These are phyloP conservation scores for Naso thynnoides DNA, from an alignment of 2,797 vertebrate species.

Conservation along the genomic window DNA sequence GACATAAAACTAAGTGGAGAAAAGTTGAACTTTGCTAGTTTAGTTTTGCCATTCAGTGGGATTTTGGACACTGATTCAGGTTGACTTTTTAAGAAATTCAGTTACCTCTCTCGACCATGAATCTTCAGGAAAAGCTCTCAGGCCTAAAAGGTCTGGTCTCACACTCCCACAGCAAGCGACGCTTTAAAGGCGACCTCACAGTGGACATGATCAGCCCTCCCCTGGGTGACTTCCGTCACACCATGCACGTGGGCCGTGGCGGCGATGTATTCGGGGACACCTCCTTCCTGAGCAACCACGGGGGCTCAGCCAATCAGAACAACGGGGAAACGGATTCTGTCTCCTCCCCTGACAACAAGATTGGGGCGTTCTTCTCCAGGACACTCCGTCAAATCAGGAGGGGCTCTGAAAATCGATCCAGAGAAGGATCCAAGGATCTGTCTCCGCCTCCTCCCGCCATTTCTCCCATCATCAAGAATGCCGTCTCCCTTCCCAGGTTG, in stretches of 20 bases:
- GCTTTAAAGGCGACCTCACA: conserved; percentile 89
- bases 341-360: conserved; percentile 80
- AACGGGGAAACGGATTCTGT: conserved; percentile 70
- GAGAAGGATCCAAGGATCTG: conserved; percentile 75
- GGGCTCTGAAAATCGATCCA: conserved; percentile 79
- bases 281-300: conserved; percentile 96
- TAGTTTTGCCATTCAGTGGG: conserved; percentile 23
- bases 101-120: conserved; percentile 83
- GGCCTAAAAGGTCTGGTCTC: conserved; percentile 92
- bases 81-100: conserved; percentile 24
- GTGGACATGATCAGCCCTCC: conserved; percentile 98
- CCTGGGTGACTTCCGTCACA: conserved; percentile 96
- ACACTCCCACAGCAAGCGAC: conserved; percentile 90
- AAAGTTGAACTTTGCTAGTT: conserved; percentile 12
- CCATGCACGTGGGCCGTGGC: conserved; percentile 96
- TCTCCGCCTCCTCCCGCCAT: conserved; percentile 86
- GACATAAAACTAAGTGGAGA: conserved; percentile 20
- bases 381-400: conserved; percentile 91
- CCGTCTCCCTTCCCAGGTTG: conserved; percentile 93
- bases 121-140: conserved; percentile 92
- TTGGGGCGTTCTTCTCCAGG: conserved; percentile 89
- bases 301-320: conserved; percentile 81
- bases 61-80: conserved; percentile 14
- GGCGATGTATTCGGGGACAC: conserved; percentile 98
- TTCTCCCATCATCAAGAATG: conserved; percentile 97